These are phyloP conservation scores for Syngnathus scovelli DNA, from an alignment of 2,113 vertebrate genomes.

Conservation along the genomic window DNA sequence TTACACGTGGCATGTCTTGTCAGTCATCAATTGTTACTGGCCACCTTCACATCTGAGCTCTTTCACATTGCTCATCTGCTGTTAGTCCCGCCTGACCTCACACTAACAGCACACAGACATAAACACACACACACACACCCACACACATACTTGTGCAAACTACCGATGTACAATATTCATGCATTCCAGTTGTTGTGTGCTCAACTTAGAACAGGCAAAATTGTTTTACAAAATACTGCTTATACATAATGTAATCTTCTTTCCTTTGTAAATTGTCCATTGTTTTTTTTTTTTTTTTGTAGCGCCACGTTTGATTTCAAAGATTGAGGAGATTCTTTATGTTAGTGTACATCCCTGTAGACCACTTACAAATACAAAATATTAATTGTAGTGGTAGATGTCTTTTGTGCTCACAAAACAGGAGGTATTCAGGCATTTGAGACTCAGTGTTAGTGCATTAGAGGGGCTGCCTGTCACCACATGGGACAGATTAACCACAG, in stretches of 20 bases:
- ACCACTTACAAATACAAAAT: background rate
- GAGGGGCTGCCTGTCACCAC: constrained; percentile 29
- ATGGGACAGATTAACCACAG: constrained; percentile 63
- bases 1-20: constrained; percentile 64
- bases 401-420: constrained; percentile 47
- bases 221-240: constrained; percentile 53
- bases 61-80: constrained; percentile 68
- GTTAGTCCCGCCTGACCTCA: constrained; percentile 61
- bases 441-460: constrained; percentile 20
- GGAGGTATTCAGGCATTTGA: constrained; percentile 39
- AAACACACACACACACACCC: constrained; percentile 13
- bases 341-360: background rate
- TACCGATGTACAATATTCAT: constrained; percentile 51
- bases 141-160: constrained; percentile 10
- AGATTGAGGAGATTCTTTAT: background rate
- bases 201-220: constrained; percentile 41
- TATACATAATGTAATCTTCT: constrained; percentile 49
- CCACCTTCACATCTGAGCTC: constrained; percentile 58
- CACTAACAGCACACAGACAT: constrained; percentile 16
- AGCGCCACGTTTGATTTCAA: constrained; percentile 3
- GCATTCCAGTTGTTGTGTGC: constrained; percentile 45
- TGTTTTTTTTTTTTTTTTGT: constrained; percentile 22
- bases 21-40: constrained; percentile 60
- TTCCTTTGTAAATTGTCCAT: constrained; percentile 23
- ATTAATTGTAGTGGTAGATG: constrained; percentile 26